Base-by-base conservation (phyloP, 2,888 invertebrate species). In the Athripsodes cinereus region DNA sequence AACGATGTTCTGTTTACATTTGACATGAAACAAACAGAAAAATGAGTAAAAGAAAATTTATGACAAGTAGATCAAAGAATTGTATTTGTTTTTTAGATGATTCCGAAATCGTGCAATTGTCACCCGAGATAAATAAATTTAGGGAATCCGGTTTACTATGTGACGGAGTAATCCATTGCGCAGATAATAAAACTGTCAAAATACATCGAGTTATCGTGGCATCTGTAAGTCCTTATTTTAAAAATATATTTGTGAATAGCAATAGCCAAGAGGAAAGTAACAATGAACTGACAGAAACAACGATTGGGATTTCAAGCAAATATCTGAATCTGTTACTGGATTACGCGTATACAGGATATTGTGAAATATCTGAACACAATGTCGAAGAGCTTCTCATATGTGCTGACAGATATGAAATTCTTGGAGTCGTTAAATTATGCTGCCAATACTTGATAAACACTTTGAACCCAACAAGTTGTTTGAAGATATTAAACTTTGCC, bases 211-310 rank as follows among this genome's bases (percentile, higher is more conserved):
- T 83, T 16, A 85, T 89, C 65, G 73, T 90, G 55, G 85, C 87
- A 22, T 84, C 86, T 22, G 83, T 82, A 48, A 87, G 88, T 73
- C 85, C 87, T 20, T 88, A 87, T 72, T 88, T 89, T 71, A 84
- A 81, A 72, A 85, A 84, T 1, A 77, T 86, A 64, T 87, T 88
- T 71, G 83, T 85, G 56, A 87, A 85, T 71, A 84, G 83, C 13
- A 73, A 86, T 63, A n/a, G n/a, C n/a, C n/a, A n/a, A n/a, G 82
- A 82, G 66, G 78, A 79, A 66, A 83, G 81, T 53, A 76, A 81
- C 65, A 78, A 79, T 52, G 84, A 85, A 68, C 81, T 79, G 64
- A 81, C 75, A 1, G 79, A 83, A 69, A 81, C 86, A 64, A 76
- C 75, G 65, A 79, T 86, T 34, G 81, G 80, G 65, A 81, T 83